phyloP scores from a whole-genome alignment of 2,797 vertebrate species.

The Linurgus olivaceus region DNA sequence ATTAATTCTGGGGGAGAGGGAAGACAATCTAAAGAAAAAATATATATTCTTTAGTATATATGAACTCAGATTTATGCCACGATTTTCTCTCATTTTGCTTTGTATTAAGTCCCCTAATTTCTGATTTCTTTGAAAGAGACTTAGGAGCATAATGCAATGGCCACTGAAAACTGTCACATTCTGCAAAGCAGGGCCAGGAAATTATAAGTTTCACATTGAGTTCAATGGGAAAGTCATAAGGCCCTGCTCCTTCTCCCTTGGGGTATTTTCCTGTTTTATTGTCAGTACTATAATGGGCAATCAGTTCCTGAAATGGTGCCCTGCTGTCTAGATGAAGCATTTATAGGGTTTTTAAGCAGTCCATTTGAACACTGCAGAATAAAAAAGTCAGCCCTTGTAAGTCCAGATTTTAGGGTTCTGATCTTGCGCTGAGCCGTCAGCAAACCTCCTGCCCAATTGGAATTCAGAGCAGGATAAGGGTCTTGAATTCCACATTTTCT shows the following conservation, averaged over 20 bases:
- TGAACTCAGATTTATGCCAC: background rate
- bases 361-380: constrained; percentile 44
- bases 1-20: background rate
- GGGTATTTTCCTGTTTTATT: constrained; percentile 60
- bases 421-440: background rate
- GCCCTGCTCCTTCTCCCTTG: constrained; percentile 34
- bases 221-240: constrained; percentile 50
- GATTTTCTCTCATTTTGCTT: background rate
- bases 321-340: constrained; percentile 64
- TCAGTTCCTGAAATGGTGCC: constrained; percentile 66
- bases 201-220: constrained; percentile 45
- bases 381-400: background rate
- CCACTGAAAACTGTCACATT: background rate
- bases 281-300: constrained; percentile 60
- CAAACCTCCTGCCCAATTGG: constrained; percentile 15
- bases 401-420: constrained; percentile 31
- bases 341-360: constrained; percentile 57
- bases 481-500: background rate
- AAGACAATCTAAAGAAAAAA: background rate
- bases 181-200: constrained; percentile 27
- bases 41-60: background rate
- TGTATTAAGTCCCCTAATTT: background rate
- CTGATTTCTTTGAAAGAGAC: constrained; percentile 13
- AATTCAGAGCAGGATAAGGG: constrained; percentile 6
- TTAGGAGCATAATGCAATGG: background rate